Conservation (phyloP, 2,797 vertebrate species). For the Phrynocephalus vlangalii region DNA sequence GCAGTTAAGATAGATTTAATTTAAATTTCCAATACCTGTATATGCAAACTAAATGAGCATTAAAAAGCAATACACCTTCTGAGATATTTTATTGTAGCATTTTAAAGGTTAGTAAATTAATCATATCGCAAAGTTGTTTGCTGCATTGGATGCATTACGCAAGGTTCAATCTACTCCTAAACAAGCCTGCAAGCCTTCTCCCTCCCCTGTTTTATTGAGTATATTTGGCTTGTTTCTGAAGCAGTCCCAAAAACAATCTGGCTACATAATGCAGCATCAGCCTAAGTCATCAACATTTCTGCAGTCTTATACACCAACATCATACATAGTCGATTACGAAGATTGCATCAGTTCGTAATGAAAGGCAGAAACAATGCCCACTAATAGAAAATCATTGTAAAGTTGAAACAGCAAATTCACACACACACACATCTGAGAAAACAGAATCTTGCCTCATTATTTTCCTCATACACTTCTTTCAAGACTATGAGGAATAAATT, state of each 20-base stretch:
- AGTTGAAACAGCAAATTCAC: not conserved
- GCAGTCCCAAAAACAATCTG: not conserved
- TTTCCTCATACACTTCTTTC: not conserved
- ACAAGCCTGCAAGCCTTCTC: not conserved
- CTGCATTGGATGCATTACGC: not conserved
- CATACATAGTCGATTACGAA: not conserved
- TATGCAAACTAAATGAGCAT: not conserved
- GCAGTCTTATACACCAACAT: not conserved
- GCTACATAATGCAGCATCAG: not conserved
- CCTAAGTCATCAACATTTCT: not conserved
- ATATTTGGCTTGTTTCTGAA: constrained; percentile 7
- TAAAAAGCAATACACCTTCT: not conserved
- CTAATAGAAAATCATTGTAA: rapidly evolving
- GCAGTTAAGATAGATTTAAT: not conserved
- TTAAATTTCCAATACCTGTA: not conserved
- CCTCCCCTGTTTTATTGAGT: not conserved
- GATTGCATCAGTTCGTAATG: not conserved
- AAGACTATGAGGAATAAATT: not conserved
- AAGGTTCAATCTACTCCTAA: not conserved
- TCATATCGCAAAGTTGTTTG: not conserved
- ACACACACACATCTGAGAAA: not conserved
- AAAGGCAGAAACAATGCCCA: not conserved
- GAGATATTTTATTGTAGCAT: not conserved
- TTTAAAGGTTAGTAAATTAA: not conserved
- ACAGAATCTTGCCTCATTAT: rapidly evolving